A percentile compares a stretch with the other conserved stretches of the same genome.
phyloP scores from a whole-genome alignment of 2,797 vertebrate species.

The Nannoperca australis region DNA sequence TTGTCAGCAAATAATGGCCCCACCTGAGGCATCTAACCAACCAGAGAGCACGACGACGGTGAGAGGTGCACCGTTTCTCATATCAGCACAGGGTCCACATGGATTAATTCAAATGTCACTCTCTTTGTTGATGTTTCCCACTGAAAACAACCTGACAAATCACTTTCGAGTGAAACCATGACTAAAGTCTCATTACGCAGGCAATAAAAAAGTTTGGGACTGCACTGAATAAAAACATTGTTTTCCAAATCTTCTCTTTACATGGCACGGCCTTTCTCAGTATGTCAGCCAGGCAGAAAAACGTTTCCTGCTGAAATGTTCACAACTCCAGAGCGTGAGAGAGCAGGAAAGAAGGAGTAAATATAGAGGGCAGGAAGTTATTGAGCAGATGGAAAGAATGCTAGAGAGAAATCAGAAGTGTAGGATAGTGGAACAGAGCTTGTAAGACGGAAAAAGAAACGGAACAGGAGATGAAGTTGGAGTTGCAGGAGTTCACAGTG shows the following conservation, averaged over 20 bases:
- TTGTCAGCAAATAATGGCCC: constrained; percentile 14
- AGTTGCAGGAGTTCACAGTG: constrained; percentile 28
- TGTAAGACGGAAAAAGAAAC: constrained; percentile 16
- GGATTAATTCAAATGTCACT: background rate
- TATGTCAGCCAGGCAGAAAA: constrained; percentile 15
- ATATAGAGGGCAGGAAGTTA: background rate
- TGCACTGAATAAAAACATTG: background rate
- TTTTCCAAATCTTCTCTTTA: constrained; percentile 3
- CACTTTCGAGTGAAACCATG: constrained; percentile 22
- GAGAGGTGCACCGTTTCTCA: constrained; percentile 37
- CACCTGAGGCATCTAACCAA: constrained; percentile 31
- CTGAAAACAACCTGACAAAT: constrained; percentile 27
- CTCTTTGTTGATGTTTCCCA: constrained; percentile 4
- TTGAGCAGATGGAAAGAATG: constrained; percentile 27
- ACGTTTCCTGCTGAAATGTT: constrained; percentile 60
- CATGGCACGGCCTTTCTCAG: constrained; percentile 15
- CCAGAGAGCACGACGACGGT: constrained; percentile 60
- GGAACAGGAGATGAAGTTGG: constrained; percentile 18
- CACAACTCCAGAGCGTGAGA: constrained; percentile 15
- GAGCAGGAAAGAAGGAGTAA: background rate
- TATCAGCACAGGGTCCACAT: constrained; percentile 5
- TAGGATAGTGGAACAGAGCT: constrained; percentile 36
- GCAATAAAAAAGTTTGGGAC: constrained; percentile 8
- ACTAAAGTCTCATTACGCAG: constrained; percentile 26
- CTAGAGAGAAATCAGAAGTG: constrained; percentile 5